Conservation (phyloP, 2,113 vertebrate species). For the Rissa tridactyla region DNA sequence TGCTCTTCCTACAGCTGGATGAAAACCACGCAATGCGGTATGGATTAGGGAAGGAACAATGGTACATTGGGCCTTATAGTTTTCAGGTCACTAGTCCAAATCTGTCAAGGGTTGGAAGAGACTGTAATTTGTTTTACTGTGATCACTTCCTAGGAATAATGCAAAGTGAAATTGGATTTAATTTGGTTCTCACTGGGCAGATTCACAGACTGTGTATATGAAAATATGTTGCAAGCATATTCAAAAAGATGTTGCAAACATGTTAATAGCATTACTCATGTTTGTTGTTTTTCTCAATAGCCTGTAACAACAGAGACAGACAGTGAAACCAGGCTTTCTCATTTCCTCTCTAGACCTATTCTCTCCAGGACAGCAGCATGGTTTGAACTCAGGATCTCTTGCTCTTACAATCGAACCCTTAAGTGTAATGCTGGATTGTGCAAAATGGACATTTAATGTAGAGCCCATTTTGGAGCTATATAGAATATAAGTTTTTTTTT, state of each 20-base stretch:
- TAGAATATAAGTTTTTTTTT: not conserved
- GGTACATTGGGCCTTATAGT: not conserved
- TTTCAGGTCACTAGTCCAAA: not conserved
- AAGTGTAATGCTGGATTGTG: not conserved
- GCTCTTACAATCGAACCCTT: not conserved
- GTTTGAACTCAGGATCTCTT: not conserved
- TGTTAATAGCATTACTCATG: not conserved
- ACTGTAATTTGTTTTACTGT: not conserved
- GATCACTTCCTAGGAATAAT: not conserved
- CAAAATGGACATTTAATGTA: too few relatives aligned
- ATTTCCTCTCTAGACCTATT: not conserved
- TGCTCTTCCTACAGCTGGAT: not conserved
- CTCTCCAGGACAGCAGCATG: not conserved
- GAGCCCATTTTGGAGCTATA: not conserved
- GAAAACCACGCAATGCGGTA: not conserved
- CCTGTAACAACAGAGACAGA: not conserved
- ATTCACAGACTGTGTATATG: not conserved
- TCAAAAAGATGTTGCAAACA: slow-evolving; percentile 1
- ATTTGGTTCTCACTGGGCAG: not conserved
- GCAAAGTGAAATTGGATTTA: not conserved
- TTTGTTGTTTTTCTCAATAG: slow-evolving; percentile 26
- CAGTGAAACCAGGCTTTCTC: not conserved
- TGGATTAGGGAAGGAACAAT: not conserved
- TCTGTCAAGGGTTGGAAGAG: not conserved
- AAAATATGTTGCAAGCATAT: not conserved